Evolutionary conservation across 2,113 vertebrate species (phyloP).

Genomic region (Callorhinus ursinus): DNA sequence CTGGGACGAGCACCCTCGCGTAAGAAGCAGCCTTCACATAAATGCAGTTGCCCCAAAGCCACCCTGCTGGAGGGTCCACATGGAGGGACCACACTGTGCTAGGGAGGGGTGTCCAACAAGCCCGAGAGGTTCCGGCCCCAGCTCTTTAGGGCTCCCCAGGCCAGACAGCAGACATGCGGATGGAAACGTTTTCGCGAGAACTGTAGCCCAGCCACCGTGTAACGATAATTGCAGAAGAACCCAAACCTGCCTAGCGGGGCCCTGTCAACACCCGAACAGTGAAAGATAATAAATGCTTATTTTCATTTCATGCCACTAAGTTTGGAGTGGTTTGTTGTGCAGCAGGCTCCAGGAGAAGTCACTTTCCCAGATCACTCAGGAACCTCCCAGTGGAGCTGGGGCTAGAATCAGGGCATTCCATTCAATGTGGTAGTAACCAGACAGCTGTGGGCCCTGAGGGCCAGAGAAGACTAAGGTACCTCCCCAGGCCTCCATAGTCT

Average conservation of each 20-base stretch:
- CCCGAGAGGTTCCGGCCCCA: background rate
- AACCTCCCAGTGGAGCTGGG: background rate
- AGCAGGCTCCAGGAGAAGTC: background rate
- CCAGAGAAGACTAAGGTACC: background rate
- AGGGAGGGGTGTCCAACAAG: background rate
- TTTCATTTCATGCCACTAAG: background rate
- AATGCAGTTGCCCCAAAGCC: background rate
- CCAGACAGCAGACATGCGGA: accelerated
- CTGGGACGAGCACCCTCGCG: background rate
- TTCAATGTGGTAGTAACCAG: background rate
- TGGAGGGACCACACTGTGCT: background rate
- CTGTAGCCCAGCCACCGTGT: no score
- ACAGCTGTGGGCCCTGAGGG: background rate
- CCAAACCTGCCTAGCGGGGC: background rate
- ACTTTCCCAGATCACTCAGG: background rate
- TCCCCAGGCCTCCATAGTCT: background rate
- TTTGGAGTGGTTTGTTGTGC: background rate
- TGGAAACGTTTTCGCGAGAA: background rate
- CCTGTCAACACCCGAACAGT: background rate
- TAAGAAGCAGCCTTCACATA: background rate
- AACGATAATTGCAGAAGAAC: background rate
- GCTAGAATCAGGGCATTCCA: background rate
- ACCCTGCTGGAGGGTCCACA: background rate
- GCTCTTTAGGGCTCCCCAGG: background rate
- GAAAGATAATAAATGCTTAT: background rate